Percentiles rank a stretch among this genome's conserved stretches.
Evolutionary conservation across 2,888 invertebrate species (phyloP).

Genomic region (Malthinus seriepunctatus): DNA sequence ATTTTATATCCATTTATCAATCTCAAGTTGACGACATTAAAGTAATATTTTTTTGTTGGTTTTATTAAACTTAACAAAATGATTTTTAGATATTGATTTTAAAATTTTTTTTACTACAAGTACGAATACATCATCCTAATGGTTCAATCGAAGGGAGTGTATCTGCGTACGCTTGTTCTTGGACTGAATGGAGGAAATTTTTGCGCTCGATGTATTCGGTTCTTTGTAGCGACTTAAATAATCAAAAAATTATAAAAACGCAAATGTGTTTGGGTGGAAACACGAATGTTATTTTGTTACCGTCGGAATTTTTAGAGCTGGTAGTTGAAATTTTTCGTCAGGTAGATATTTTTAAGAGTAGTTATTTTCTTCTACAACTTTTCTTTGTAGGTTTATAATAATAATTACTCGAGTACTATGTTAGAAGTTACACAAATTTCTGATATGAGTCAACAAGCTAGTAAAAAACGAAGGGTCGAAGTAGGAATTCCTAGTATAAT

Average conservation of each 20-base stretch:
- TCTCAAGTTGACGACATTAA: conserved; percentile 35
- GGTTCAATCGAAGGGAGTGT: conserved; percentile 48
- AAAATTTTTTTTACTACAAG: conserved; percentile 57
- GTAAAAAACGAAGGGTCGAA: conserved; percentile 45
- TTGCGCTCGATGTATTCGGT: conserved; percentile 50
- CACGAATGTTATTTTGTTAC: neutral
- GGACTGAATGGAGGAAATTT: conserved; percentile 53
- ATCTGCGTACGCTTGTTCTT: conserved; percentile 51
- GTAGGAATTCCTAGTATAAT: conserved; percentile 43
- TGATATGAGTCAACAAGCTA: conserved; percentile 14
- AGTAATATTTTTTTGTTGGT: conserved; percentile 29
- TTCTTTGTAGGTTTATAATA: conserved; percentile 21
- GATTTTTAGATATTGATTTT: conserved; percentile 51
- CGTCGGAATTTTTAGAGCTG: neutral
- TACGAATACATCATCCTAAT: conserved; percentile 58
- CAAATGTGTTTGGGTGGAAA: neutral
- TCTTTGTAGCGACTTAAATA: conserved; percentile 44
- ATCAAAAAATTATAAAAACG: neutral
- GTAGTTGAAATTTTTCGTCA: conserved; percentile 51
- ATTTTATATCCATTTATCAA: conserved; percentile 40
- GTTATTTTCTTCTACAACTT: neutral
- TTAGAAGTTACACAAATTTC: conserved; percentile 3
- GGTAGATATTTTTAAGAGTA: conserved; percentile 35
- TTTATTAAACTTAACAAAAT: conserved; percentile 7
- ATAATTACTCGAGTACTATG: conserved; percentile 10